Evolutionary conservation across 2,888 invertebrate genomes (phyloP).

Genomic region (Morpho deidamia): DNA sequence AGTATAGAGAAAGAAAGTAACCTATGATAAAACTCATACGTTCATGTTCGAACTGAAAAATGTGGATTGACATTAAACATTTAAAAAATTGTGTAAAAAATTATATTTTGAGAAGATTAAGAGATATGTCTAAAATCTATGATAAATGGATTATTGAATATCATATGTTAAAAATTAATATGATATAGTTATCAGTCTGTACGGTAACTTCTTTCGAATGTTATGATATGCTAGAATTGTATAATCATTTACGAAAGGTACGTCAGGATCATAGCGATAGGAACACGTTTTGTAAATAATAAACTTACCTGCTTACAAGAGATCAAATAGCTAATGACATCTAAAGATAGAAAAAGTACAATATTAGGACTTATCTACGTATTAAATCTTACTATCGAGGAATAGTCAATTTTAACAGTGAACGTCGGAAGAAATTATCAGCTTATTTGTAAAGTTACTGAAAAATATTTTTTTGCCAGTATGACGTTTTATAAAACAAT

Average conservation of each 20-base stretch:
- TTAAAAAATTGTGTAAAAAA: slow-evolving; percentile 15
- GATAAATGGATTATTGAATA: slow-evolving; percentile 32
- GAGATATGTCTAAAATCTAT: slow-evolving; percentile 23
- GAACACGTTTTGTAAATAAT: slow-evolving; percentile 10
- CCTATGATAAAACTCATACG: neutral
- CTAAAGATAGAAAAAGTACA: too few species aligned
- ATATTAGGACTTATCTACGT: too few species aligned
- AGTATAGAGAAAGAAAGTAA: too few species aligned
- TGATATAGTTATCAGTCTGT: slow-evolving; percentile 26
- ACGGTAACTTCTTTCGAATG: slow-evolving; percentile 16
- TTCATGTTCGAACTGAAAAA: neutral
- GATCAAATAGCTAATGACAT: neutral
- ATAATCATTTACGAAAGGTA: slow-evolving; percentile 2
- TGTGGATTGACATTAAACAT: slow-evolving; percentile 1
- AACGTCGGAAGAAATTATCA: too few species aligned
- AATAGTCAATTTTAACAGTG: too few species aligned
- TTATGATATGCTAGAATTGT: slow-evolving; percentile 22
- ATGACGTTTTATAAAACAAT: too few species aligned
- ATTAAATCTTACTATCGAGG: too few species aligned
- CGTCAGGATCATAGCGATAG: slow-evolving; percentile 3
- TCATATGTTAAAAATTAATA: slow-evolving; percentile 34
- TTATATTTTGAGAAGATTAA: slow-evolving; percentile 19
- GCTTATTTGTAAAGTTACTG: too few species aligned
- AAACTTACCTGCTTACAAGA: neutral
- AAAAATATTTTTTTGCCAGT: too few species aligned